Evolutionary conservation across 2,888 invertebrate species (phyloP), one percentile per base, ranked within the genome.

Genomic region (Plutella xylostella): DNA sequence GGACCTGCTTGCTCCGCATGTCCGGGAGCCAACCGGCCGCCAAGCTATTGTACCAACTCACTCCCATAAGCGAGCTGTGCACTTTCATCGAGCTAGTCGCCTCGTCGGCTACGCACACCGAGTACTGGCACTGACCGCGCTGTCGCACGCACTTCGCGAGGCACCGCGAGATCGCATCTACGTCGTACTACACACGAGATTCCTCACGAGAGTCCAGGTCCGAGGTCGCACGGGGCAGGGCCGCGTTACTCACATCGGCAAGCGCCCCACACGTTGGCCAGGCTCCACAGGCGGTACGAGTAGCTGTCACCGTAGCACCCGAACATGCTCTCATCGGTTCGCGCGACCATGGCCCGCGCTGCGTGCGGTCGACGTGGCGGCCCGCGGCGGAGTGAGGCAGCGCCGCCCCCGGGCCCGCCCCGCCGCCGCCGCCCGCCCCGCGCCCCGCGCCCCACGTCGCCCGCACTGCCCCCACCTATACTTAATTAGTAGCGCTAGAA

Each of bases 321-420:
- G 86, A 88, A 89, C 89, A 89, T 90, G 86, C 87, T 89, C 85
- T 86, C 89, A 87, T 88, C 87, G 84, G 89, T 89, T 88, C 90
- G 90, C 88, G 91, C 91, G 90, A 91, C 91, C 89, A 89, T 90
- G 88, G 87, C 90, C 89, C 89, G 88, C 85, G 78, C 82, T 71
- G 71, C 77, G 79, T 75, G 73, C 65, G 65, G 54, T 59, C 57
- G 53, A 68, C 61, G 63, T 68, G 74, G 75, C 76, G 79, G 74
- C 75, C 79, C 84, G 82, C 78, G 76, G 83, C 75, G 75, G 77
- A 77, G 72, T 79, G 82, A 72, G 64, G 64, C 67, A 63, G 67
- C 64, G 66, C 20, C 41, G 42, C 42, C 43, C n/a, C n/a, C n/a
- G n/a, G n/a, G n/a, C n/a, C n/a, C n/a, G 39, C 47, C 52, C 61